phyloP scores from a whole-genome alignment of 2,113 vertebrate species.

The Neofelis nebulosa region DNA sequence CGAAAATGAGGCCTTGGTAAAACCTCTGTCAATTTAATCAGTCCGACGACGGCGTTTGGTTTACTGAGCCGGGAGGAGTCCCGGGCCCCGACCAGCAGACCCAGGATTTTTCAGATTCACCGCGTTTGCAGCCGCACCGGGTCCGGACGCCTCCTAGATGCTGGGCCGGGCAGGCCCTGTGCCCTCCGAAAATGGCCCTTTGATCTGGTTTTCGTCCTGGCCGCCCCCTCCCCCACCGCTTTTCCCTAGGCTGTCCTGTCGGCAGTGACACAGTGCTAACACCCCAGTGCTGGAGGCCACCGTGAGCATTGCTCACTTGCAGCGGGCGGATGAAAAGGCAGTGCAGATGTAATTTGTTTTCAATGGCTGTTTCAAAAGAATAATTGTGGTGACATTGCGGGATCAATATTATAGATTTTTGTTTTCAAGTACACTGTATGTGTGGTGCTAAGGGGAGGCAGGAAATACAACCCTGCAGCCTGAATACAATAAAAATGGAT shows the following conservation, averaged over 20 bases:
- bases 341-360: conserved; percentile 99
- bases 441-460: conserved; percentile 97
- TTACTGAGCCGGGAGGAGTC: conserved; percentile 2
- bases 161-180: conserved; percentile 72
- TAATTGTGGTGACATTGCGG: conserved; percentile 99
- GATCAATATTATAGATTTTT: conserved; percentile 99
- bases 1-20: conserved; percentile 47
- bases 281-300: conserved; percentile 86
- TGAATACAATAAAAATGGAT: conserved; percentile 99
- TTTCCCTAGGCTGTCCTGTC: conserved; percentile 81
- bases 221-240: background rate
- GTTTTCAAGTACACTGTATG: conserved; percentile 99
- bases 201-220: conserved; percentile 29
- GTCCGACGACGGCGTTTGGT: conserved; percentile 49
- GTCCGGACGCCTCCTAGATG: conserved; percentile 30
- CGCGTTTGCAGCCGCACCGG: background rate
- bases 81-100: rapidly evolving
- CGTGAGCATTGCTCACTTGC: conserved; percentile 97
- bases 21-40: conserved; percentile 72
- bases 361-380: conserved; percentile 99
- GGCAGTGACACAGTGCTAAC: conserved; percentile 89
- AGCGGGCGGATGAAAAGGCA: conserved; percentile 99
- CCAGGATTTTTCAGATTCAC: background rate
- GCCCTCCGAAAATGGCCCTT: conserved; percentile 61
- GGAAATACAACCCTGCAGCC: conserved; percentile 97